Conservation (phyloP, 2,888 invertebrate species). For the Drosophila yooni region DNA sequence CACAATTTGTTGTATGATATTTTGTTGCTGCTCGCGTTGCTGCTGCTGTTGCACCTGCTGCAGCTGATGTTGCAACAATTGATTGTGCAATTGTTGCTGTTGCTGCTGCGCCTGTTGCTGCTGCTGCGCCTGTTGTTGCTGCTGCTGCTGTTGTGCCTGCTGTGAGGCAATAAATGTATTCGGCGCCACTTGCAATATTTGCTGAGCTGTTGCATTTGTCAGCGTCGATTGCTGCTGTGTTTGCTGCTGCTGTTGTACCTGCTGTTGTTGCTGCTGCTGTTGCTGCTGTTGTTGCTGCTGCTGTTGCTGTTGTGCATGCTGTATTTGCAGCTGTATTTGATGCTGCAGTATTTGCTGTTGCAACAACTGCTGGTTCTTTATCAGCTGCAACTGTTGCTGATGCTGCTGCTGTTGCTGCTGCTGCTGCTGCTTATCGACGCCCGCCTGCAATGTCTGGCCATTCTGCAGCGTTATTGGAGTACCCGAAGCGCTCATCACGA, state of each 20-base stretch:
- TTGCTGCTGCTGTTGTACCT: constrained; percentile 84
- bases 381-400: constrained; percentile 80
- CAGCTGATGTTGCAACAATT: constrained; percentile 82
- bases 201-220: constrained; percentile 70
- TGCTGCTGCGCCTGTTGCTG: constrained; percentile 74
- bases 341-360: constrained; percentile 78
- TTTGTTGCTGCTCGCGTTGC: constrained; percentile 73
- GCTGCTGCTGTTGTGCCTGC: constrained; percentile 83
- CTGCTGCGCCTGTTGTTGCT: constrained; percentile 75
- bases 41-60: constrained; percentile 84
- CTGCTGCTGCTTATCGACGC: constrained; percentile 83
- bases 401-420: constrained; percentile 80
- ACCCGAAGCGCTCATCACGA: constrained; percentile 84
- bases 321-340: constrained; percentile 76
- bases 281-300: constrained; percentile 82
- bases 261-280: constrained; percentile 70
- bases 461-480: constrained; percentile 84
- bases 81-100: constrained; percentile 77
- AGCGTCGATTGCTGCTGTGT: constrained; percentile 81
- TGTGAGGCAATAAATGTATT: constrained; percentile 86
- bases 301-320: constrained; percentile 82
- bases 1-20: constrained; percentile 55
- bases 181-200: constrained; percentile 82
- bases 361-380: constrained; percentile 71
- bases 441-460: constrained; percentile 82